phyloP scores from a whole-genome alignment of 2,888 invertebrate species.

The Anagyrus pseudococci region DNA sequence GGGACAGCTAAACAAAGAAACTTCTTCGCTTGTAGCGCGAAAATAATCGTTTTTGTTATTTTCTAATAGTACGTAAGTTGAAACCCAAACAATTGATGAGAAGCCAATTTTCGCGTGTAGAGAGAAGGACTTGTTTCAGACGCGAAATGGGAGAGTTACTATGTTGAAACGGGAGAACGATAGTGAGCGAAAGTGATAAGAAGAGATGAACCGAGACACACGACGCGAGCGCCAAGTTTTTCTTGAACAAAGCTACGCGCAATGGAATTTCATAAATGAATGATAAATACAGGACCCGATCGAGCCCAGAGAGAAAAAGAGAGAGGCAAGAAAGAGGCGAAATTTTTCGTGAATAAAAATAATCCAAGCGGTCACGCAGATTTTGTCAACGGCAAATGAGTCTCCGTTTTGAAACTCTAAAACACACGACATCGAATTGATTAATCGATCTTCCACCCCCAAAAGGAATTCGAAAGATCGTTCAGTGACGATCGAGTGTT shows the following conservation, averaged over 20 bases:
- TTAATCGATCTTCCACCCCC: conserved; percentile 10
- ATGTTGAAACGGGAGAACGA: no score
- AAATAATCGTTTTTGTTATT: conserved; percentile 49
- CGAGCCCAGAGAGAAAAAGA: background rate
- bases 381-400: conserved; percentile 11
- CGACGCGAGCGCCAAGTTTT: background rate
- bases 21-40: conserved; percentile 50
- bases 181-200: background rate
- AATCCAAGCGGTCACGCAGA: conserved; percentile 21
- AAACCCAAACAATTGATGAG: background rate
- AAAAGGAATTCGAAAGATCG: conserved; percentile 1
- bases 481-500: conserved; percentile 1
- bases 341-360: conserved; percentile 10
- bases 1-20: conserved; percentile 33
- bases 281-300: conserved; percentile 7
- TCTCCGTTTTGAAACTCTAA: background rate
- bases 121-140: no score
- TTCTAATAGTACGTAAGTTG: conserved; percentile 41
- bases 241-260: background rate
- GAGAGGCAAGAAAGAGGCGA: background rate
- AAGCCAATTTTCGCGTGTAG: background rate
- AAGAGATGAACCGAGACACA: background rate
- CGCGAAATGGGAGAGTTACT: conserved; percentile 2
- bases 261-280: background rate
- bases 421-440: conserved; percentile 26